Percentiles rank a stretch among this genome's conserved stretches.
Conservation (phyloP, 2,797 vertebrate species). For the Brachymystax lenok region DNA sequence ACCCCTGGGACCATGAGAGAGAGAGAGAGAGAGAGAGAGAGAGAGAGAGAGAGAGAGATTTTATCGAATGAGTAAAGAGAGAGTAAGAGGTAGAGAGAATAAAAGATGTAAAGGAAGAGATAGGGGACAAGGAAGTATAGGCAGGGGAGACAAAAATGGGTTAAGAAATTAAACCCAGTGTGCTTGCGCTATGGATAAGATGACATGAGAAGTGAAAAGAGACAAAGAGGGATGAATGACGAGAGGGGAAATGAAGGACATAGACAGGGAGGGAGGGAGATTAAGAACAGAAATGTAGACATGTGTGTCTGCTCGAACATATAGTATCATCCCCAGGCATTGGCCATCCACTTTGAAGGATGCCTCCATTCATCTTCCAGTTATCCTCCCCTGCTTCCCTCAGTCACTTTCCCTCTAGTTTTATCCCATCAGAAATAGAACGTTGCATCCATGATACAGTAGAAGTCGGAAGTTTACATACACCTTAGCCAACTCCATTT, state of each 20-base stretch:
- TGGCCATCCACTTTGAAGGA: neutral
- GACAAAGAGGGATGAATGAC: neutral
- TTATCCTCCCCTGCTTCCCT: conserved; percentile 2
- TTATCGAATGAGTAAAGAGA: neutral
- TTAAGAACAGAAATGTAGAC: neutral
- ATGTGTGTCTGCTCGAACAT: neutral
- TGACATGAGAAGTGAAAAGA: conserved; percentile 23
- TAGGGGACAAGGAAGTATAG: neutral
- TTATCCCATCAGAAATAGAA: conserved; percentile 48
- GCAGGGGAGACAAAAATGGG: too few species aligned
- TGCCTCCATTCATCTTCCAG: neutral
- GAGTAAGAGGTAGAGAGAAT: conserved; percentile 1
- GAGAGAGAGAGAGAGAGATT: conserved; percentile 38
- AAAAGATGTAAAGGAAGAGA: conserved; percentile 30
- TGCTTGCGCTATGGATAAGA: neutral
- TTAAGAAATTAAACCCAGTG: too few species aligned
- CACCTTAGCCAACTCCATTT: too few species aligned
- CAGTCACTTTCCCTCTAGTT: conserved; percentile 20
- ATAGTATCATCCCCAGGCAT: neutral
- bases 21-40: conserved; percentile 28
- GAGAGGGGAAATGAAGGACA: neutral
- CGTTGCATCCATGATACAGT: conserved; percentile 30
- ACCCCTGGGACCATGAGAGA: conserved; percentile 60
- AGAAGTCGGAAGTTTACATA: too few species aligned
- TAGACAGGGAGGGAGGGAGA: neutral